These are phyloP conservation scores for Stomorhina lunata DNA, from an alignment of 2,888 invertebrate genomes.

Conservation along the genomic window DNA sequence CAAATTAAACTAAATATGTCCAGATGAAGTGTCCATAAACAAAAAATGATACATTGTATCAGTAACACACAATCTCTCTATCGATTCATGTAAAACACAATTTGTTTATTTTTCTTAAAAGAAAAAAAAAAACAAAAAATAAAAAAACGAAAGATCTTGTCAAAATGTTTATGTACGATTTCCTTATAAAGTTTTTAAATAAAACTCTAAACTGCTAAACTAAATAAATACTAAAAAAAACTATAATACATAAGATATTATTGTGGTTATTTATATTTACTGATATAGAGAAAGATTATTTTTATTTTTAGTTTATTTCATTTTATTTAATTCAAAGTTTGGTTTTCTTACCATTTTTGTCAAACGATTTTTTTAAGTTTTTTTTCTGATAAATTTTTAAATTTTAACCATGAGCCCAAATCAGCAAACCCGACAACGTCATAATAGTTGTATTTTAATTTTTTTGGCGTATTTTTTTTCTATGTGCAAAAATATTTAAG, in stretches of 20 bases:
- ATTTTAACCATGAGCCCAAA: conserved; percentile 10
- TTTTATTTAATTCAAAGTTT: background rate
- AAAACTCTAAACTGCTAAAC: background rate
- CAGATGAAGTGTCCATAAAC: background rate
- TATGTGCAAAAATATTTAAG: conserved; percentile 3
- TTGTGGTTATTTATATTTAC: background rate
- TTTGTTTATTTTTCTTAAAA: background rate
- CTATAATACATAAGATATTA: too few species aligned
- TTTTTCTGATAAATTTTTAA: background rate
- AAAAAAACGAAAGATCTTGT: background rate
- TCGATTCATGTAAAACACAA: background rate
- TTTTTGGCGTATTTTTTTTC: background rate
- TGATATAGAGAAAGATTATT: background rate
- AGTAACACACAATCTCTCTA: too few species aligned
- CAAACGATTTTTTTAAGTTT: conserved; percentile 26
- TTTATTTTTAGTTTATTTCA: background rate
- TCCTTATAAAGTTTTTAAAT: conserved; percentile 10
- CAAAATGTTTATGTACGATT: conserved; percentile 13
- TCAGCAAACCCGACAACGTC: conserved; percentile 10
- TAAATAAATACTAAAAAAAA: too few species aligned
- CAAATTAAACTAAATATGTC: too few species aligned
- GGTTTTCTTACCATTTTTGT: conserved; percentile 9
- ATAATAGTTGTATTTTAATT: conserved; percentile 14
- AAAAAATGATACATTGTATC: background rate
- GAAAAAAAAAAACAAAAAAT: too few species aligned